These are phyloP conservation scores for Crax fasciolata DNA, from an alignment of 2,797 vertebrate species.

Conservation along the genomic window DNA sequence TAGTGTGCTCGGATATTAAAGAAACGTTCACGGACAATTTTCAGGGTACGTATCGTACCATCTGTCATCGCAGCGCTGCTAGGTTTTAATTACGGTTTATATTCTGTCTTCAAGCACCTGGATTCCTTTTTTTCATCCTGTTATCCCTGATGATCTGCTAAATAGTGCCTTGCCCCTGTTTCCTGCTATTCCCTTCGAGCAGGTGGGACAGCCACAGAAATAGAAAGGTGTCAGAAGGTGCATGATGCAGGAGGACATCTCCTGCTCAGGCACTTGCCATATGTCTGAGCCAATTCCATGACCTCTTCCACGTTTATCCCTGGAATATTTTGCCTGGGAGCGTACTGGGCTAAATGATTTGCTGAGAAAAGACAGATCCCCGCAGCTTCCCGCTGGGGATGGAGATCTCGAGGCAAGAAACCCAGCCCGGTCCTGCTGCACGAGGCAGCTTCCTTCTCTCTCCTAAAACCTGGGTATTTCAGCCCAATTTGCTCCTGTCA, in stretches of 20 bases:
- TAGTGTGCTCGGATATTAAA: slow-evolving; percentile 1
- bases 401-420: rapidly evolving
- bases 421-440: neutral
- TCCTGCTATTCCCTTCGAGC: neutral
- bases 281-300: neutral
- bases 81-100: slow-evolving; percentile 70
- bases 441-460: neutral
- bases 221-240: neutral
- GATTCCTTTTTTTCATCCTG: slow-evolving; percentile 35
- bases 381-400: neutral
- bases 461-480: slow-evolving; percentile 20
- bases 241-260: neutral
- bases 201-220: neutral
- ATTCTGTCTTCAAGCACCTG: slow-evolving; percentile 67
- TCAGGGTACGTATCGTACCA: slow-evolving; percentile 57
- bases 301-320: neutral
- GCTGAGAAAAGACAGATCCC: neutral
- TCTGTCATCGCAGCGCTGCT: slow-evolving; percentile 65
- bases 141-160: slow-evolving; percentile 47
- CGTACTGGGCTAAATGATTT: neutral
- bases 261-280: neutral
- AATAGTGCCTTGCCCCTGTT: neutral
- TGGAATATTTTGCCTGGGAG: neutral
- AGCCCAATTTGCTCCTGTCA: slow-evolving; percentile 43
- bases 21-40: slow-evolving; percentile 55